Base-by-base conservation (phyloP, 2,113 vertebrate species). In the Dendropsophus ebraccatus region DNA sequence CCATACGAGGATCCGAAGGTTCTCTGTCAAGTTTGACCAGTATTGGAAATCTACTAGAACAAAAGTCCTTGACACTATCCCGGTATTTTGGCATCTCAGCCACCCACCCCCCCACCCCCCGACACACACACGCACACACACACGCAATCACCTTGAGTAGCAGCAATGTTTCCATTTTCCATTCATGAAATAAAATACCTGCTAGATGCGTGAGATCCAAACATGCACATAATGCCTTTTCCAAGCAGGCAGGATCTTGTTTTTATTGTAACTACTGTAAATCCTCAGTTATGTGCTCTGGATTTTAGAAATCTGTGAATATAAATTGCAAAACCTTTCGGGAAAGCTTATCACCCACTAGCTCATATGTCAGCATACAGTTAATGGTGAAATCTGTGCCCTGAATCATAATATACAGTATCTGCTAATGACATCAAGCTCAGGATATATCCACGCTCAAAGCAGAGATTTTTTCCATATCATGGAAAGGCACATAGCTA, bases 261-360 rank as follows among this genome's bases (percentile, higher is more conserved):
- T 81, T 80, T 81, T 47, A 65, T 47, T 65, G n/a, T 62, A 45
- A 41, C 78, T 65, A 45, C 78, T 47, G 78, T 81, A 81, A 81
- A 81, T 60, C 58, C 58, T 23, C 37, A 16, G 56, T 62, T 60
- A 62, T 81, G 35, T 47, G 37, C 16, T 17, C 37, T 25, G 78
- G 35, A 80, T 45, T 80, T 80, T 5, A 16, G 54, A 65, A 62
- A 81, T 81, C 58, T 65, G 6, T 45, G 21, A 17, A 23, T 65
- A 62, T 41, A 65, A 62, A 81, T 65, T 62, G 21, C 54, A 80
- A 80, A 80, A 47, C 77, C 54, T 79, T 79, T 79, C 35, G 16
- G 32, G 32, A 60, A 21, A 80, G 78, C 78, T 81, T 81, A 65
- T 58, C 78, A 62, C 54, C 78, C 45, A 28, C 35, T 28, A 81